Percentiles rank a stretch among this genome's conserved stretches.
These are phyloP conservation scores for Allacma fusca DNA, from an alignment of 2,888 invertebrate species.

Conservation along the genomic window DNA sequence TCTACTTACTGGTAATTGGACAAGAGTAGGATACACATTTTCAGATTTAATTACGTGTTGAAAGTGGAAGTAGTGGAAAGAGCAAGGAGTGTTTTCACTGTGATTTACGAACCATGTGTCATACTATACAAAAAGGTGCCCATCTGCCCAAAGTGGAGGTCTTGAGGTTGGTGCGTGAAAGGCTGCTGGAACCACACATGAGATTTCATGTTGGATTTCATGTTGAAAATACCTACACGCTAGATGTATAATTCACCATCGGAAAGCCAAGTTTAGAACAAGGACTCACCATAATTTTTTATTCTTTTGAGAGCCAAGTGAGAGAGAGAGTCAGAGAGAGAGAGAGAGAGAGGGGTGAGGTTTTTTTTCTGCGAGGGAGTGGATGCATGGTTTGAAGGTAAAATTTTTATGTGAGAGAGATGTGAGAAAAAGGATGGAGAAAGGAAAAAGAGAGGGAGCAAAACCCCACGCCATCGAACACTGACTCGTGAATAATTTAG, in stretches of 20 bases:
- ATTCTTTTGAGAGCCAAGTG: too few species aligned
- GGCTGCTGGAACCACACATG: not conserved
- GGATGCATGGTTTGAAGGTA: not conserved
- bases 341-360: slow-evolving; percentile 10
- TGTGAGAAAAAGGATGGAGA: not conserved
- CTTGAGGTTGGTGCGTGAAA: not conserved
- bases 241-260: not conserved
- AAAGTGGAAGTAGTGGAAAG: not conserved
- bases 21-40: not conserved
- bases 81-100: not conserved
- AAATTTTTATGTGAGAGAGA: slow-evolving; percentile 25
- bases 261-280: not conserved
- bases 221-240: slow-evolving; percentile 1
- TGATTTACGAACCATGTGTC: not conserved
- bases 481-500: slow-evolving; percentile 43
- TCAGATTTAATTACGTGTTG: not conserved
- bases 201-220: slow-evolving; percentile 2
- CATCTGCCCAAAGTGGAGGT: not conserved
- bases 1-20: too few species aligned
- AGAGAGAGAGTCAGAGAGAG: too few species aligned
- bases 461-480: slow-evolving; percentile 18
- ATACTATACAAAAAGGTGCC: not conserved
- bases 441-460: not conserved
- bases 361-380: not conserved
- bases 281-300: too few species aligned